These are phyloP conservation scores for Liodrosophila aerea DNA, from an alignment of 2,888 invertebrate species.

Conservation along the genomic window DNA sequence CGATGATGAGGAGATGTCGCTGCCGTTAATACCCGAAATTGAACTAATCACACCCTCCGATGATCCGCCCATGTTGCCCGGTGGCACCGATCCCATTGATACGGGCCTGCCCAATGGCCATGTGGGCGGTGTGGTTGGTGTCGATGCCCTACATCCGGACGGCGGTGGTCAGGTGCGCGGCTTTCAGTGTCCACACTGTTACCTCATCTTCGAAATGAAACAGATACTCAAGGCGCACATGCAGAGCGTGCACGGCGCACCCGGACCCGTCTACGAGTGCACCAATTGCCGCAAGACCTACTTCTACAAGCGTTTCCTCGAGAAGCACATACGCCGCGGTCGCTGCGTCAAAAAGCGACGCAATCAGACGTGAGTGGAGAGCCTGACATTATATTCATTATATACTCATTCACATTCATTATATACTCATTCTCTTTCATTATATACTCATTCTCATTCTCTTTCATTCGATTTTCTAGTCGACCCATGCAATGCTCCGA, in stretches of 20 bases:
- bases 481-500: slow-evolving; percentile 82
- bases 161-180: slow-evolving; percentile 46
- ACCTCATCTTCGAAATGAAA: slow-evolving; percentile 80
- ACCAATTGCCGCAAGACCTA: slow-evolving; percentile 82
- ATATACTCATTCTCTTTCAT: no score
- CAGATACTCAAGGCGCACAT: slow-evolving; percentile 81
- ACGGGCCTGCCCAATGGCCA: slow-evolving; percentile 38
- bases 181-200: slow-evolving; percentile 81
- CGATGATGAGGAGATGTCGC: slow-evolving; percentile 78
- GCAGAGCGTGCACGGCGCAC: slow-evolving; percentile 80
- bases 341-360: slow-evolving; percentile 82
- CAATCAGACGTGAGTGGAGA: slow-evolving; percentile 80
- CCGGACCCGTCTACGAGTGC: slow-evolving; percentile 81
- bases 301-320: slow-evolving; percentile 81
- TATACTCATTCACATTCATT: background rate
- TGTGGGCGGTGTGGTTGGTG: slow-evolving; percentile 13
- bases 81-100: slow-evolving; percentile 19
- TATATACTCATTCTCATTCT: no score
- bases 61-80: slow-evolving; percentile 52
- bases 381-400: background rate
- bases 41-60: slow-evolving; percentile 81
- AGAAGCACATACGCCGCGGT: slow-evolving; percentile 81
- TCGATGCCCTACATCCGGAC: no score
- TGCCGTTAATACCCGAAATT: slow-evolving; percentile 82
- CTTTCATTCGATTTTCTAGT: no score